These are phyloP conservation scores for Oikopleura dioica DNA, from an alignment of 23 tunicate genomes.

Conservation along the genomic window DNA sequence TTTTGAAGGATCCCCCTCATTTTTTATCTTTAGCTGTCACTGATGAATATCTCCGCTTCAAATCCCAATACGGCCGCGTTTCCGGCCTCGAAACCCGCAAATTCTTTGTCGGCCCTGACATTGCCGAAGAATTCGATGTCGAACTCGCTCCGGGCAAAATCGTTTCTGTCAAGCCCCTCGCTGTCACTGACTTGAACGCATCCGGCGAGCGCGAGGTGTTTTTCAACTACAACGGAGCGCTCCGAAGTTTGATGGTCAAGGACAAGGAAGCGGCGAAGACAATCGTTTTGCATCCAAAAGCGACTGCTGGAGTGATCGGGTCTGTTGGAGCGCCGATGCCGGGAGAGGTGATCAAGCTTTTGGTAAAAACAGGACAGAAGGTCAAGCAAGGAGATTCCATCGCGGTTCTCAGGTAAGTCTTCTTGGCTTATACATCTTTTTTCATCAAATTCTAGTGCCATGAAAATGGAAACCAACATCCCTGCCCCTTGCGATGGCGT, in stretches of 20 bases:
- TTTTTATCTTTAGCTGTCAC: constrained; percentile 28
- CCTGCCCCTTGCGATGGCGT: constrained; percentile 49
- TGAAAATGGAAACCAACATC: constrained; percentile 98
- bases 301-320: constrained; percentile 52
- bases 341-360: constrained; percentile 67
- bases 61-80: constrained; percentile 50
- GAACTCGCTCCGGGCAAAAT: constrained; percentile 67
- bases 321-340: constrained; percentile 98
- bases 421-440: no score
- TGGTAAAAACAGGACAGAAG: constrained; percentile 63
- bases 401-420: constrained; percentile 21
- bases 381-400: constrained; percentile 66
- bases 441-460: no score
- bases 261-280: constrained; percentile 83
- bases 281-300: constrained; percentile 90
- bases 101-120: constrained; percentile 69
- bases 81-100: constrained; percentile 76
- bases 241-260: constrained; percentile 38
- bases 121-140: constrained; percentile 84
- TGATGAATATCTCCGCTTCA: constrained; percentile 37
- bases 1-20: neutral
- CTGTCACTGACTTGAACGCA: constrained; percentile 59
- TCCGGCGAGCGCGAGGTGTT: constrained; percentile 89
- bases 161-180: constrained; percentile 76
- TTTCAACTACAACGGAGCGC: constrained; percentile 72